These are phyloP conservation scores for Pteromalus puparum DNA, from an alignment of 1,140 invertebrate genomes.

Conservation along the genomic window DNA sequence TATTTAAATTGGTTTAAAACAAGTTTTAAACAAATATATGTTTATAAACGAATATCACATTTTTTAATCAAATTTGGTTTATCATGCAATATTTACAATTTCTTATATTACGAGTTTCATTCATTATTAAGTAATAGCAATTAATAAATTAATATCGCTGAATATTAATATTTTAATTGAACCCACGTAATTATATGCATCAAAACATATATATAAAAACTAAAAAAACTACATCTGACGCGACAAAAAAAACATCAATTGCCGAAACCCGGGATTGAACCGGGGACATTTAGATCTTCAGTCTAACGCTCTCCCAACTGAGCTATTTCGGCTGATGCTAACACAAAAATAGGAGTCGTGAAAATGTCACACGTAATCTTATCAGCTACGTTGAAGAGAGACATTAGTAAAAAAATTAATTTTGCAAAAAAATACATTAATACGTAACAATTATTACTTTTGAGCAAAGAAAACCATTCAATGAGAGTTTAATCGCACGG, in stretches of 20 bases:
- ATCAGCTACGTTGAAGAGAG: neutral
- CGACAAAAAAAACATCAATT: neutral
- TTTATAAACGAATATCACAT: too few relatives aligned
- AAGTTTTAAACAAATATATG: too few relatives aligned
- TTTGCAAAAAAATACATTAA: too few relatives aligned
- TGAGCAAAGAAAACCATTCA: too few relatives aligned
- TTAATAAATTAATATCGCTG: neutral
- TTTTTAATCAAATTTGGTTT: too few relatives aligned
- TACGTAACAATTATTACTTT: too few relatives aligned
- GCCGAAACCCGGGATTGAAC: constrained; percentile 60
- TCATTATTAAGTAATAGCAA: neutral
- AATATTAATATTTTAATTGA: neutral
- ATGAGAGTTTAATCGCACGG: too few relatives aligned
- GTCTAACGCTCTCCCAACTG: constrained; percentile 79
- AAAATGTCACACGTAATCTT: neutral
- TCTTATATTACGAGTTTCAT: neutral
- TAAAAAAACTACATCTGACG: neutral
- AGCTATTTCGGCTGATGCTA: constrained; percentile 21
- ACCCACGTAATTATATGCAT: neutral
- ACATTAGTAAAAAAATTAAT: neutral
- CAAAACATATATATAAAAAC: neutral
- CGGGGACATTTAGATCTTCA: constrained; percentile 78
- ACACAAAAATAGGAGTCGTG: neutral
- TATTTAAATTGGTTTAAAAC: too few relatives aligned
- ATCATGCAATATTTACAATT: neutral